Evolutionary conservation across 2,888 invertebrate species (phyloP).

Genomic region (Xestobium rufovillosum): DNA sequence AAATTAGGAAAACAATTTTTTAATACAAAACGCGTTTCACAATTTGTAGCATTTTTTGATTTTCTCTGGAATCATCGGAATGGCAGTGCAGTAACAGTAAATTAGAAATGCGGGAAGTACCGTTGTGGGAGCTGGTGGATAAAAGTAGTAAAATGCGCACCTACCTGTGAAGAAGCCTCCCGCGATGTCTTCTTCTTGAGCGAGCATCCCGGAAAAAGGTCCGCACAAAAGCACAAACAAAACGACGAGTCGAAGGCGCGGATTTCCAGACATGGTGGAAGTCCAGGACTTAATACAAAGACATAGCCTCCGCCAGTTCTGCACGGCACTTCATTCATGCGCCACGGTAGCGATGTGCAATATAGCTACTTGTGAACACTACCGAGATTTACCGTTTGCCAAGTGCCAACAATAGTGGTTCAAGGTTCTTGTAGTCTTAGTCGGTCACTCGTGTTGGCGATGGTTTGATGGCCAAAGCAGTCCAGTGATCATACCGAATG

Average conservation of each 20-base stretch:
- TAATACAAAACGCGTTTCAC: too few relatives aligned
- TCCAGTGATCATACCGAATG: constrained; percentile 1
- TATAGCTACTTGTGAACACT: neutral
- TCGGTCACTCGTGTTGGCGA: constrained; percentile 3
- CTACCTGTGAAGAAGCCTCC: constrained; percentile 77
- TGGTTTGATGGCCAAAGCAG: neutral
- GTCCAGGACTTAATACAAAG: neutral
- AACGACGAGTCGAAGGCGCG: neutral
- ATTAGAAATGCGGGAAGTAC: constrained; percentile 2
- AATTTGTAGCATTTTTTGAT: too few relatives aligned
- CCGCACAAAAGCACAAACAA: constrained; percentile 30
- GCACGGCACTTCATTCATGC: neutral
- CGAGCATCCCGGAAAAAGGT: constrained; percentile 32
- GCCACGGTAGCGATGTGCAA: neutral
- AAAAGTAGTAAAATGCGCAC: too few relatives aligned
- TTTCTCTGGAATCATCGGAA: too few relatives aligned
- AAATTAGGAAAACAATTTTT: too few relatives aligned
- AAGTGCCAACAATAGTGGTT: constrained; percentile 3
- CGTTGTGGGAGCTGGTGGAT: too few relatives aligned
- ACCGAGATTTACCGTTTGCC: constrained; percentile 1
- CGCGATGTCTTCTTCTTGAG: constrained; percentile 71
- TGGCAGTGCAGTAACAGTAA: too few relatives aligned
- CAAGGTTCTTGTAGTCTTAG: constrained; percentile 1
- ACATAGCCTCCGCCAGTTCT: constrained; percentile 1
- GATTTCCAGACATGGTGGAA: constrained; percentile 1